phyloP scores from a whole-genome alignment of 2,888 invertebrate species.

The Oligia fasciuncula region DNA sequence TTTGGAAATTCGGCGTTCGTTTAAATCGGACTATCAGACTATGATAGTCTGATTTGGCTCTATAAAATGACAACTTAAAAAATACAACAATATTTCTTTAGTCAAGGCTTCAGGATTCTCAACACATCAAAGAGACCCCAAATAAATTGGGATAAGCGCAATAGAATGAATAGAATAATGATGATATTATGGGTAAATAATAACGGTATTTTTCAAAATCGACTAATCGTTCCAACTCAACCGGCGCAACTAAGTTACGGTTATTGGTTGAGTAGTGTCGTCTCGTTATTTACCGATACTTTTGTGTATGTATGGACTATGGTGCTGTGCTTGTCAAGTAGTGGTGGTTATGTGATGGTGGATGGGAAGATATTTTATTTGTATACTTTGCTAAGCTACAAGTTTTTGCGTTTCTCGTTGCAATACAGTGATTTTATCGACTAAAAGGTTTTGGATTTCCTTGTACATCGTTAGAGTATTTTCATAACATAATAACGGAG shows the following conservation, averaged over 20 bases:
- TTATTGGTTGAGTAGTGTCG: constrained; percentile 32
- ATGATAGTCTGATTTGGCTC: too few species aligned
- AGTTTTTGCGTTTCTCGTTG: constrained; percentile 66
- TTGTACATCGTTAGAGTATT: constrained; percentile 39
- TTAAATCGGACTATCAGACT: too few species aligned
- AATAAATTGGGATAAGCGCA: neutral
- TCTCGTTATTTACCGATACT: constrained; percentile 30
- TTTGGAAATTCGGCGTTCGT: too few species aligned
- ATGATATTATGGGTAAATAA: neutral
- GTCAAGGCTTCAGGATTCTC: too few species aligned
- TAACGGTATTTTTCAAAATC: neutral
- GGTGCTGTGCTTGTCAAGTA: constrained; percentile 51
- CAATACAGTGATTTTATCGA: constrained; percentile 40
- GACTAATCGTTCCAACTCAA: constrained; percentile 1
- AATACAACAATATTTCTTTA: too few species aligned
- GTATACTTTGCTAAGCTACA: constrained; percentile 63
- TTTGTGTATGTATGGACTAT: constrained; percentile 7
- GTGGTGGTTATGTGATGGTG: constrained; percentile 70
- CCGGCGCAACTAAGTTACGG: neutral
- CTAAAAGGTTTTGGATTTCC: constrained; percentile 50
- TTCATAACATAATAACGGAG: constrained; percentile 37
- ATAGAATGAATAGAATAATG: neutral
- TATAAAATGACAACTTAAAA: too few species aligned
- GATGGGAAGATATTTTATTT: constrained; percentile 65
- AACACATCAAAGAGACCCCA: neutral